Conservation (phyloP, 2,113 vertebrate genomes). For the Nestor notabilis region DNA sequence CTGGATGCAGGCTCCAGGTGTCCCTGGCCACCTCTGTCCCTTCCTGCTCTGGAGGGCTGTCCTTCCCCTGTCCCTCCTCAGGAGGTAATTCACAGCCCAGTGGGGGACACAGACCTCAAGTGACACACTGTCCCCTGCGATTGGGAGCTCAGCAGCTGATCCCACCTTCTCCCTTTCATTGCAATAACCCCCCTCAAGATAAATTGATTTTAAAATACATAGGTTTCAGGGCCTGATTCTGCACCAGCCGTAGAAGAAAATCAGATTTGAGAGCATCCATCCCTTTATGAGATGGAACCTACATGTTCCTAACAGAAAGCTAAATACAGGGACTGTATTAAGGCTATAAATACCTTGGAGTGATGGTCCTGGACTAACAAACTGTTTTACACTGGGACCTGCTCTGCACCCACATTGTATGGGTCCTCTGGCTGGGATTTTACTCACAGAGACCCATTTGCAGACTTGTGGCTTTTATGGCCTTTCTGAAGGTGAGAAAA, state of each 20-base stretch:
- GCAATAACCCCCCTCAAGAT: neutral
- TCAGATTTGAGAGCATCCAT: neutral
- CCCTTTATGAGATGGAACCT: neutral
- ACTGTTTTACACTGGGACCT: neutral
- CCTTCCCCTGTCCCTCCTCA: neutral
- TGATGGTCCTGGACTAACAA: neutral
- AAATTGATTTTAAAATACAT: neutral
- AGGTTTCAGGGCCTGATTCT: neutral
- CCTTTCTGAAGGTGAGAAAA: neutral
- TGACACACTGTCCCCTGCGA: accelerated
- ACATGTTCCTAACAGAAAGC: neutral
- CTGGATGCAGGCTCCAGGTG: neutral
- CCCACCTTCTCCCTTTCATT: neutral
- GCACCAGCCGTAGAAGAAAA: neutral
- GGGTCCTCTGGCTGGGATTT: neutral
- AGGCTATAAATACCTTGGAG: neutral
- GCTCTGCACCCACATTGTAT: accelerated
- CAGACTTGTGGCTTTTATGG: neutral
- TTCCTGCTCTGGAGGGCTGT: neutral
- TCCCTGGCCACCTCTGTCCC: neutral
- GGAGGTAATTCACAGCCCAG: neutral
- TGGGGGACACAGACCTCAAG: neutral
- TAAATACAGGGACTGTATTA: neutral
- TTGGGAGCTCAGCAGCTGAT: neutral
- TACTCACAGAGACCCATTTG: neutral